Percentiles rank a stretch among this genome's conserved stretches.
Conservation (phyloP, 2,888 invertebrate species). For the Cataglyphis rosenhaueri region DNA sequence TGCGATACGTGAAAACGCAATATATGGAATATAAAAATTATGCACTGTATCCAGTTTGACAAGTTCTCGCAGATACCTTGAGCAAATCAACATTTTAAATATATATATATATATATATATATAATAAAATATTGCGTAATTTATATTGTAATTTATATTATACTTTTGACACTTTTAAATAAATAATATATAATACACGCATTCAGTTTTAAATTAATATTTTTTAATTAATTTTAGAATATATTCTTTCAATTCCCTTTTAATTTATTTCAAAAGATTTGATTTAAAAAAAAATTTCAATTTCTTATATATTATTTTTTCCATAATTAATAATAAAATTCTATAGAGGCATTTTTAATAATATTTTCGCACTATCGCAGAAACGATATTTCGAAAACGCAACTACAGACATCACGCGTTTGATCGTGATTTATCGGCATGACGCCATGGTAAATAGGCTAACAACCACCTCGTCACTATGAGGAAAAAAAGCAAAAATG, state of each 20-base stretch:
- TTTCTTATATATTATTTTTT: neutral
- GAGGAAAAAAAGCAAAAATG: slow-evolving; percentile 22
- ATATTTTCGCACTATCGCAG: neutral
- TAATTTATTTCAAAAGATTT: neutral
- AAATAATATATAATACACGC: neutral
- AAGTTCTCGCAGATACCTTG: neutral
- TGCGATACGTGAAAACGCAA: neutral
- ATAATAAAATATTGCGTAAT: neutral
- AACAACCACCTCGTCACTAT: slow-evolving; percentile 58
- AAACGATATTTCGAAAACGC: neutral
- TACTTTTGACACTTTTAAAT: neutral
- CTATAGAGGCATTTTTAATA: neutral
- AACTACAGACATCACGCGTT: slow-evolving; percentile 18
- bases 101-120: neutral
- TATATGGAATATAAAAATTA: neutral
- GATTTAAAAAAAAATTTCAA: neutral
- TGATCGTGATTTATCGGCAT: slow-evolving; percentile 32
- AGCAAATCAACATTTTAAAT: neutral
- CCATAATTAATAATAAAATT: slow-evolving; percentile 7
- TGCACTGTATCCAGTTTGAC: neutral
- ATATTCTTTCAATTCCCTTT: neutral
- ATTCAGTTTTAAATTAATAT: neutral
- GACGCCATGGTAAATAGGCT: slow-evolving; percentile 76
- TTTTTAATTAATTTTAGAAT: neutral
- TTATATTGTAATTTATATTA: neutral